These are phyloP conservation scores for Haplochromis burtoni DNA, from an alignment of 2,113 vertebrate species.

Conservation along the genomic window DNA sequence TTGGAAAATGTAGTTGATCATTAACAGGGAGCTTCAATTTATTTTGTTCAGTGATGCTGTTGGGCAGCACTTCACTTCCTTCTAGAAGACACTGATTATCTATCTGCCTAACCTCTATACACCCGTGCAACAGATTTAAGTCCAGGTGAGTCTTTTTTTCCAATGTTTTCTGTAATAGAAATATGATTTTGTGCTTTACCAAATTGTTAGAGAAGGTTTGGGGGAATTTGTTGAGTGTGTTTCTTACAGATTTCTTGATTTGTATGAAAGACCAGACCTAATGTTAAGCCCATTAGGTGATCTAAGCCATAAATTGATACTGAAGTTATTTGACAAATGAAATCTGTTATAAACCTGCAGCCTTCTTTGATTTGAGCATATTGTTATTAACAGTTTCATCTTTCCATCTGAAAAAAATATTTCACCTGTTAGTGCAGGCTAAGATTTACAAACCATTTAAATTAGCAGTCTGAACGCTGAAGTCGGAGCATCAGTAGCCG, in stretches of 20 bases:
- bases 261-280: neutral
- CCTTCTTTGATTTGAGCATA: neutral
- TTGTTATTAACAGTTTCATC: neutral
- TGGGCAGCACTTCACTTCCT: slow-evolving; percentile 50
- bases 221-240: neutral
- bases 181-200: neutral
- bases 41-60: slow-evolving; percentile 51
- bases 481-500: neutral
- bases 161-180: neutral
- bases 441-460: neutral
- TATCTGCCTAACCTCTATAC: neutral
- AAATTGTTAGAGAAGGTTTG: neutral
- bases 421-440: neutral
- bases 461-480: neutral
- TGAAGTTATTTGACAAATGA: neutral
- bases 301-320: neutral
- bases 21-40: slow-evolving; percentile 58
- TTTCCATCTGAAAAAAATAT: neutral
- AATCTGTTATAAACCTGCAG: neutral
- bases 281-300: neutral
- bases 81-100: neutral
- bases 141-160: slow-evolving; percentile 45
- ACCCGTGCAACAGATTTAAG: neutral
- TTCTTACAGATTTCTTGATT: neutral
- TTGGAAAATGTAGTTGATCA: slow-evolving; percentile 54